These are phyloP conservation scores for Opisthocomus hoazin DNA, from an alignment of 2,113 vertebrate genomes.

Conservation along the genomic window DNA sequence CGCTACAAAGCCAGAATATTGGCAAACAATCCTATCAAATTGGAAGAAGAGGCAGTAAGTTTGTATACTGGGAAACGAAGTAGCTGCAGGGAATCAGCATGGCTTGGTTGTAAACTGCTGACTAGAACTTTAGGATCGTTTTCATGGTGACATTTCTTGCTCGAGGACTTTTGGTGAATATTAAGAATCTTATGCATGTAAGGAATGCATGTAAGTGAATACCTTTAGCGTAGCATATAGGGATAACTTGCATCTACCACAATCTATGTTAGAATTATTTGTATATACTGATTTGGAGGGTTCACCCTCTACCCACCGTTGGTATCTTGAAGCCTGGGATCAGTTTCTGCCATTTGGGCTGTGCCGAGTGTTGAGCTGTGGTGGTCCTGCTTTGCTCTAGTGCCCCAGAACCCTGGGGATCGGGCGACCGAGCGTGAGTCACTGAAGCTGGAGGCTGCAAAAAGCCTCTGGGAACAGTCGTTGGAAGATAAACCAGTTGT, in stretches of 20 bases:
- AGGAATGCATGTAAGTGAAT: not conserved
- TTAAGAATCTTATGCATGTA: not conserved
- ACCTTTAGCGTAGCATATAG: not conserved
- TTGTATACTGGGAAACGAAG: not conserved
- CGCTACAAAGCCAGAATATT: not conserved
- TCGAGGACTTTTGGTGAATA: not conserved
- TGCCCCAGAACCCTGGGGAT: not conserved
- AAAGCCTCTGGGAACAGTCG: not conserved
- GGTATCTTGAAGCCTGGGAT: not conserved
- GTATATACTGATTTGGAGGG: not conserved
- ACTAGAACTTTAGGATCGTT: not conserved
- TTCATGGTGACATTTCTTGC: not conserved
- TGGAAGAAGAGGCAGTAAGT: not conserved
- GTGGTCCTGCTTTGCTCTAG: not conserved
- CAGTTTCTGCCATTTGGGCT: not conserved
- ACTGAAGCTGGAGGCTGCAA: not conserved
- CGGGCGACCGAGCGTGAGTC: not conserved
- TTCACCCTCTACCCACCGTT: not conserved
- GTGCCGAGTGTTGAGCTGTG: not conserved
- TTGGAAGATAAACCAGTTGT: not conserved
- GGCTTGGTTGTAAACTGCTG: not conserved
- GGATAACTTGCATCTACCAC: not conserved
- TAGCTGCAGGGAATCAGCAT: not conserved
- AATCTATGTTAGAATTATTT: not conserved
- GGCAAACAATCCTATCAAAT: not conserved